These are phyloP conservation scores for Trissolcus basalis DNA, from an alignment of 1,140 invertebrate genomes.

Conservation along the genomic window DNA sequence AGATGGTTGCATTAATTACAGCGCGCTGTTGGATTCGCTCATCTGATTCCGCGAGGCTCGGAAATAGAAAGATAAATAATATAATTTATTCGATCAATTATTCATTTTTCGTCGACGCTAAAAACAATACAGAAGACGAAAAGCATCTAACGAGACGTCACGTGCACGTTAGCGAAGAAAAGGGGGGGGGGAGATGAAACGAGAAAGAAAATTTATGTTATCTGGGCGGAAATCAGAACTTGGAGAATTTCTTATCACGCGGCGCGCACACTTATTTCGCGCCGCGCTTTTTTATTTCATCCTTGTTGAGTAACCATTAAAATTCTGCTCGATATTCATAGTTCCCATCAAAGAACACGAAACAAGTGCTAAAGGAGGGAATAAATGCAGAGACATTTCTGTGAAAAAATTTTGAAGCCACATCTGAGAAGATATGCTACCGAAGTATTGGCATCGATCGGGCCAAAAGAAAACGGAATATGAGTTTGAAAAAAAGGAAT, in stretches of 20 bases:
- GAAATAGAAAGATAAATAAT: not conserved
- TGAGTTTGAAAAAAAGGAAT: slow-evolving; percentile 18
- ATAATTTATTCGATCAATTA: not conserved
- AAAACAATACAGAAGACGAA: not conserved
- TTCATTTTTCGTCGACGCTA: not conserved
- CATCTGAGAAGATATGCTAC: slow-evolving; percentile 40
- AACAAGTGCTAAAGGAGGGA: slow-evolving; percentile 29
- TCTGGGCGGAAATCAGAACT: slow-evolving; percentile 13
- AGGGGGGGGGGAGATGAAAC: no score
- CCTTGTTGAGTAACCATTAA: slow-evolving; percentile 26
- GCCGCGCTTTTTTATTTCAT: slow-evolving; percentile 3
- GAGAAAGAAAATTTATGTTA: not conserved
- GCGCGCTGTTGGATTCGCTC: not conserved
- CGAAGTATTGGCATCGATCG: slow-evolving; percentile 45
- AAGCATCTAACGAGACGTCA: not conserved
- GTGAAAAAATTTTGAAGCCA: slow-evolving; percentile 26
- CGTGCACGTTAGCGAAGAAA: not conserved
- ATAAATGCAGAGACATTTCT: slow-evolving; percentile 47
- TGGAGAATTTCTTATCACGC: slow-evolving; percentile 6
- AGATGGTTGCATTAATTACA: no score
- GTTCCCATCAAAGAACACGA: slow-evolving; percentile 25
- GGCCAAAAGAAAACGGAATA: slow-evolving; percentile 22
- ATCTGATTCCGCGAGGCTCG: not conserved
- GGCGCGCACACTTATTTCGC: slow-evolving; percentile 1
- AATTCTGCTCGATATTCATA: slow-evolving; percentile 36